phyloP scores from a whole-genome alignment of 1,140 invertebrate species.

The Agrypnia vestita region DNA sequence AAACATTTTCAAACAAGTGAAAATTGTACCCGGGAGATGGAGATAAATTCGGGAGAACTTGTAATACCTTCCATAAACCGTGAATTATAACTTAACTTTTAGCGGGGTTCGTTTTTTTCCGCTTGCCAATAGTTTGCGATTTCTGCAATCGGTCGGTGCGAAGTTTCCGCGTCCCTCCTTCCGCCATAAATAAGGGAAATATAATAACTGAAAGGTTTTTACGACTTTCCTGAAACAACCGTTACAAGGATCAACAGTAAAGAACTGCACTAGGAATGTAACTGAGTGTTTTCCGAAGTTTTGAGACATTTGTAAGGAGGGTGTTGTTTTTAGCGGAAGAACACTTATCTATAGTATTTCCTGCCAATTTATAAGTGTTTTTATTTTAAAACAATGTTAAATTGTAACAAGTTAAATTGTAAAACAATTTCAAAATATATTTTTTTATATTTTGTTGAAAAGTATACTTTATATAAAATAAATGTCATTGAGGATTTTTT shows the following conservation, averaged over 20 bases:
- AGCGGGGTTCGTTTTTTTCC: constrained; percentile 25
- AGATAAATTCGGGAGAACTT: constrained; percentile 35
- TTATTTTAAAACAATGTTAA: no score
- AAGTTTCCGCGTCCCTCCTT: constrained; percentile 11
- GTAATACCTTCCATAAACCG: constrained; percentile 41
- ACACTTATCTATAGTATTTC: no score
- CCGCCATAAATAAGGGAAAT: constrained; percentile 37
- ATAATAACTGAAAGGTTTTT: constrained; percentile 36
- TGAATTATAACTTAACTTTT: constrained; percentile 41
- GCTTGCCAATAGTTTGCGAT: constrained; percentile 27
- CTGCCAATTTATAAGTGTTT: no score
- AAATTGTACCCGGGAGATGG: constrained; percentile 34
- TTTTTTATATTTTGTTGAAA: no score
- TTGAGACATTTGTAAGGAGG: neutral
- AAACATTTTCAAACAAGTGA: constrained; percentile 45
- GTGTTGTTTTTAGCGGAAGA: neutral
- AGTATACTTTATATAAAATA: no score
- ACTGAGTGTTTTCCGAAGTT: constrained; percentile 4
- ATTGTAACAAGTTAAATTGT: no score
- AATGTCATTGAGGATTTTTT: no score
- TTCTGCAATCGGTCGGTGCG: constrained; percentile 29
- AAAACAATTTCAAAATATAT: no score
- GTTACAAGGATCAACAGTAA: constrained; percentile 22
- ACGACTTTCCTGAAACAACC: constrained; percentile 23
- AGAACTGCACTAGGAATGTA: constrained; percentile 20